Evolutionary conservation across 1,140 invertebrate genomes (phyloP), one percentile per base, ranked within the genome.

Genomic region (Mizuhopecten yessoensis): DNA sequence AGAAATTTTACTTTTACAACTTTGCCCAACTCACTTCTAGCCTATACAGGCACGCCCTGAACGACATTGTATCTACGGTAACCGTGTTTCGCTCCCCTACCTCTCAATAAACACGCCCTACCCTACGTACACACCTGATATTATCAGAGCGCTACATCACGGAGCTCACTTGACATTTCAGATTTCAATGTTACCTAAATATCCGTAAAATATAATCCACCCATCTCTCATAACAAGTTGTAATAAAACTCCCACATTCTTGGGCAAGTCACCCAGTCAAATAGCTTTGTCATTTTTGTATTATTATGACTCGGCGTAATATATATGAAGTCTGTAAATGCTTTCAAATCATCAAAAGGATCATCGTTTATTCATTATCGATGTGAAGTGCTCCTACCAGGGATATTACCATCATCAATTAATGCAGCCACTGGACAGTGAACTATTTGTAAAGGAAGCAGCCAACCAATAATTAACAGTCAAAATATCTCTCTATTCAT

Each of bases 171-270:
- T 75, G 57, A n/a, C 57, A 75, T 75, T 75, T 75, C 57, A 29
- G n/a, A n/a, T 29, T 75, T 75, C 57, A 75, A 2, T 75, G 57
- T 75, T 29, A 17, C n/a, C 29, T 29, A 75, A 75, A n/a, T 29
- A 75, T n/a, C 23, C 57, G 57, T n/a, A n/a, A 29, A 75, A 75
- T 29, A n/a, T 75, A 75, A 75, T 75, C 57, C 57, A 75, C 57
- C 57, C 57, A 29, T 75, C 57, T 75, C 57, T 29, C 3, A 29
- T 1, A n/a, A 75, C 17, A 23, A 75, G 57, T n/a, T 75, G 23
- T 75, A 75, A 75, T 29, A 75, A 7, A 29, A 75, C 57, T 9
- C n/a, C 57, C 23, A 5, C 20, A 75, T 5, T 75, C 11, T 5
- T n/a, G 57, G n/a, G 2, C 57, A 75, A n/a, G 23, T 29, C 57